Evolutionary conservation across 2,797 vertebrate genomes (phyloP).

Genomic region (Parauchenoglanis ngamensis): DNA sequence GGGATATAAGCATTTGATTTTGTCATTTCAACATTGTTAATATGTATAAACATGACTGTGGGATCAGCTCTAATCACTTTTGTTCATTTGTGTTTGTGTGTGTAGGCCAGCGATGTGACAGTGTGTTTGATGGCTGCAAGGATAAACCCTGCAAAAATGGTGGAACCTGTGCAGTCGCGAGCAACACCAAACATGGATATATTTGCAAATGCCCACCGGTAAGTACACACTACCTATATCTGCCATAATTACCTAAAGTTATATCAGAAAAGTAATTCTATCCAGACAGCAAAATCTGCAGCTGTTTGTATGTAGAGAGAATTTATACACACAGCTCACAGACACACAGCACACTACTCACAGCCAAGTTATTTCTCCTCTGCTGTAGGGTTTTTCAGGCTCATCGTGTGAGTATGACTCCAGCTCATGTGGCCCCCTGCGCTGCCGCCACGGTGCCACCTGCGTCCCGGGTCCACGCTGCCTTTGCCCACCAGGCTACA

Average conservation of each 20-base stretch:
- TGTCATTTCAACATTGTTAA: not conserved
- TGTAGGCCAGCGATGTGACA: constrained; percentile 88
- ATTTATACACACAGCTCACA: constrained; percentile 72
- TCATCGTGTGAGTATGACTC: constrained; percentile 90
- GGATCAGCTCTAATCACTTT: not conserved
- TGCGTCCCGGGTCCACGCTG: constrained; percentile 89
- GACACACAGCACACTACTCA: constrained; percentile 73
- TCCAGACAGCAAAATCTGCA: not conserved
- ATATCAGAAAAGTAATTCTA: not conserved
- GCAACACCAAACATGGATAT: constrained; percentile 90
- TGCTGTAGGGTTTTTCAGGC: constrained; percentile 77
- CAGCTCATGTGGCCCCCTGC: constrained; percentile 83
- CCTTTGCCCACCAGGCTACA: constrained; percentile 81
- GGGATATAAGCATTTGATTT: not conserved
- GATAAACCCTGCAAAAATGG: constrained; percentile 87
- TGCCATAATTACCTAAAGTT: not conserved
- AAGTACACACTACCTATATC: constrained; percentile 63
- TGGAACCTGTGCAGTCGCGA: constrained; percentile 88
- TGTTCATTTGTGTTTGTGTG: not conserved
- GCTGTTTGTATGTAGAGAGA: not conserved
- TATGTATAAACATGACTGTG: not conserved
- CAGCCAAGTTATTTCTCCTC: not conserved
- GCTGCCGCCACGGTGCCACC: constrained; percentile 87
- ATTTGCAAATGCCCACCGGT: constrained; percentile 95
- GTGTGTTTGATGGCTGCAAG: constrained; percentile 89